Percentiles rank a stretch among this genome's conserved stretches.
phyloP scores from a whole-genome alignment of 2,888 invertebrate species.

The Conistra vaccinii region DNA sequence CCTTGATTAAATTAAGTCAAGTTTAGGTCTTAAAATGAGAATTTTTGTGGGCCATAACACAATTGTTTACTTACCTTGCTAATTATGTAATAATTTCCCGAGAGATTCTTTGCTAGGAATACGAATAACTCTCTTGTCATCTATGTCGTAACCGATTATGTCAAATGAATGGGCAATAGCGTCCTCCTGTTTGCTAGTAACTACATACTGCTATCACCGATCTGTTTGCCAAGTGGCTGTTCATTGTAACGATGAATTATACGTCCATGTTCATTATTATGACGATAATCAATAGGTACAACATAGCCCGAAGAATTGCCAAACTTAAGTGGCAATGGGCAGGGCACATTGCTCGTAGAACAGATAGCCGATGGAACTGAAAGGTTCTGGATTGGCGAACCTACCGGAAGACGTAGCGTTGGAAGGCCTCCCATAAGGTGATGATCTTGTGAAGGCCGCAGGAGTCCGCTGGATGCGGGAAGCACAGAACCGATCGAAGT shows the following conservation, averaged over 20 bases:
- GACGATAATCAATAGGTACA: not conserved
- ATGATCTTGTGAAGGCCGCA: too few relatives aligned
- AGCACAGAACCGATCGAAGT: too few relatives aligned
- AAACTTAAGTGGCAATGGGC: too few relatives aligned
- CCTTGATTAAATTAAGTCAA: too few relatives aligned
- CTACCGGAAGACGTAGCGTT: too few relatives aligned
- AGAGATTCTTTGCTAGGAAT: conserved; percentile 21
- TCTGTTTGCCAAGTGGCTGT: conserved; percentile 49
- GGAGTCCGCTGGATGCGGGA: too few relatives aligned
- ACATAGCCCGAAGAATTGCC: too few relatives aligned
- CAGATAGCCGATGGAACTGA: too few relatives aligned
- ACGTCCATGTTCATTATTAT: conserved; percentile 17
- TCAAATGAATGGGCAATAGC: conserved; percentile 42
- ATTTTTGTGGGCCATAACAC: not conserved
- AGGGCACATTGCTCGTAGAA: too few relatives aligned
- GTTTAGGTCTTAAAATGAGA: not conserved
- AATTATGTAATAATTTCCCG: conserved; percentile 39
- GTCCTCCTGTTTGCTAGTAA: conserved; percentile 29
- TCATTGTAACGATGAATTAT: conserved; percentile 30
- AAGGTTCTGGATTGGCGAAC: too few relatives aligned
- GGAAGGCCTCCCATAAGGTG: too few relatives aligned
- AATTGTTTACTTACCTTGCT: not conserved
- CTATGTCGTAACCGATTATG: conserved; percentile 28
- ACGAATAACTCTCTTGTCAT: conserved; percentile 10
- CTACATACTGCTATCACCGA: conserved; percentile 20